Evolutionary conservation across 2,888 invertebrate genomes (phyloP), one percentile per base, ranked within the genome.

Genomic region (Lepidocyrtinus sp.): DNA sequence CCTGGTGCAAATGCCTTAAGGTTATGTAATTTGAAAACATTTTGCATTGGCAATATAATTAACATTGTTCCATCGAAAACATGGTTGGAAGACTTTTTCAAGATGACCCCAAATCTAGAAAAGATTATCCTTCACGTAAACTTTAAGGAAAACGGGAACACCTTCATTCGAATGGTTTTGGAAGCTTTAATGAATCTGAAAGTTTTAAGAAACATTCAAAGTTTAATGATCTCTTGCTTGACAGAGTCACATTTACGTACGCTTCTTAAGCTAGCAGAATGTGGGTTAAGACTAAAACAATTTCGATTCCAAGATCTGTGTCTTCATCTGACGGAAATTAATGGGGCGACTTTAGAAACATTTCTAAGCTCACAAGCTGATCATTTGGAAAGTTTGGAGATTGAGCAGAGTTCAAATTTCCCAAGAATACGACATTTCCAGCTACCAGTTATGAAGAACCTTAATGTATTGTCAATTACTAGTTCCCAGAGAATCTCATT

Each of bases 61-160:
- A 74, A 79, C 24, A 72, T 72, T 50, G 71, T 73, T 1, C 69
- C 74, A 1, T 74, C 73, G 3, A 82, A 67, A 46, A 9, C 62
- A 0, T 82, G 82, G 82, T 67, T 82, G 2, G 64, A 76, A 45
- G 73, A 70, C 1, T 80, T 80, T 72, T 74, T 82, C 17, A 73
- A 72, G 17, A 76, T 82, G 82, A 67, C 67, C n/a, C 82, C 80
- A 26, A 82, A 82, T 25, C 63, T 82, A 59, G 75, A 80, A 25
- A 80, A 82, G 24, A 12, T 82, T 5, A 74, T 80, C 1, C 64
- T 82, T 22, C 80, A 82, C 62, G 82, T 82, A 1, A 73, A 82
- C 24, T 82, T 82, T 70, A 82, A 82, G 24, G 82, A 82, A 22
- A 80, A 82, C 59, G 82, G 82, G 19, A 76, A 82, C 59, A 67